Conservation (phyloP, 1,140 invertebrate genomes). For the Catajapyx aquilonaris region DNA sequence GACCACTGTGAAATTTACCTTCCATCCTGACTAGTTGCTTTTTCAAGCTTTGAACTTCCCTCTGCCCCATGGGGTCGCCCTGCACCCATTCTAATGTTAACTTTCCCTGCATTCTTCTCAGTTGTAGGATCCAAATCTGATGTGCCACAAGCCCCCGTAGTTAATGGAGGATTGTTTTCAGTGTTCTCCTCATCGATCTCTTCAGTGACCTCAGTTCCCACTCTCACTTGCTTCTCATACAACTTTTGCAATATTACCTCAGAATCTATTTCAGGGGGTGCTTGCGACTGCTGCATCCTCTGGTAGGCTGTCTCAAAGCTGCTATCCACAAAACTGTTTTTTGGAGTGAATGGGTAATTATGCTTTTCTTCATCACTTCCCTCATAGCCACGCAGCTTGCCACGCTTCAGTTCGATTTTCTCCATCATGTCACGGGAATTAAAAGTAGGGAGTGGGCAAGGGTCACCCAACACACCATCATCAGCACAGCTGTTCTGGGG, state of each 20-base stretch:
- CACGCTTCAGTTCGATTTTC: conserved; percentile 16
- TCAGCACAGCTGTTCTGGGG: conserved; percentile 16
- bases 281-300: neutral
- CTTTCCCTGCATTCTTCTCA: too few relatives aligned
- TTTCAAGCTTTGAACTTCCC: too few relatives aligned
- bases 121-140: too few relatives aligned
- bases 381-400: conserved; percentile 15
- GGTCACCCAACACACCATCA: conserved; percentile 10
- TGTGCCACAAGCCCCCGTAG: too few relatives aligned
- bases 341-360: conserved; percentile 17
- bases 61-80: too few relatives aligned
- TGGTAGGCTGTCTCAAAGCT: conserved; percentile 13
- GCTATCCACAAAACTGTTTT: conserved; percentile 18
- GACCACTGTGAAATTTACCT: too few relatives aligned
- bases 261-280: conserved; percentile 9
- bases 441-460: conserved; percentile 16
- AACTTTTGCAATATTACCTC: conserved; percentile 12
- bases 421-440: conserved; percentile 19
- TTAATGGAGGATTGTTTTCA: neutral
- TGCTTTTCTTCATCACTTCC: conserved; percentile 9
- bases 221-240: conserved; percentile 7
- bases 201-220: conserved; percentile 3
- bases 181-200: neutral
- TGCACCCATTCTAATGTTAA: too few relatives aligned
- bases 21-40: too few relatives aligned